These are phyloP conservation scores for Apeltes quadracus DNA, from an alignment of 2,113 vertebrate genomes.

Conservation along the genomic window DNA sequence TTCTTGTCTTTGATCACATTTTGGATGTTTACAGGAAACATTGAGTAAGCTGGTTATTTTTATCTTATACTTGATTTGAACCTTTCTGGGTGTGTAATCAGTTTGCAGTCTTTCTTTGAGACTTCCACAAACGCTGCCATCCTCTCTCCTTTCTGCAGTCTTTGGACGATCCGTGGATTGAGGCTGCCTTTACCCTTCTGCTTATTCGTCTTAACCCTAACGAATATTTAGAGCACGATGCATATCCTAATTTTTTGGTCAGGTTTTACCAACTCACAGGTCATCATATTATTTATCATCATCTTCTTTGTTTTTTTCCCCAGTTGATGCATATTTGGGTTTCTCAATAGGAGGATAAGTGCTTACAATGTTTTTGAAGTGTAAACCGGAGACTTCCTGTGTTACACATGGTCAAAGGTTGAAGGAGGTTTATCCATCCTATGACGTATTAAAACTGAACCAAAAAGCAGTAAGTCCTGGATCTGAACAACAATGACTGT, in stretches of 20 bases:
- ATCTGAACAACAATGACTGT: background rate
- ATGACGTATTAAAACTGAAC: background rate
- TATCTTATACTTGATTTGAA: conserved; percentile 11
- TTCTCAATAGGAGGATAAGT: background rate
- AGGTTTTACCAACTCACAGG: background rate
- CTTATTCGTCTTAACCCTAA: background rate
- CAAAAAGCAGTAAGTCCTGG: background rate
- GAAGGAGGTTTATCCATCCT: background rate
- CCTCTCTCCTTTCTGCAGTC: background rate
- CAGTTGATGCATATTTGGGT: background rate
- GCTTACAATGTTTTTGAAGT: background rate
- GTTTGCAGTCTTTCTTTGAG: background rate
- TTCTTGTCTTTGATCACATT: conserved; percentile 1
- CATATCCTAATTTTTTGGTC: background rate
- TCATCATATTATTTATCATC: background rate
- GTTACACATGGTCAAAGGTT: background rate
- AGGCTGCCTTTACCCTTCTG: background rate
- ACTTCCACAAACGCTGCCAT: background rate
- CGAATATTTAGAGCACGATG: background rate
- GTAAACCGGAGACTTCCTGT: background rate
- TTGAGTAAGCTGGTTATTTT: conserved; percentile 6
- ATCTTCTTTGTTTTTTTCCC: background rate
- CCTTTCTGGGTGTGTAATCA: background rate
- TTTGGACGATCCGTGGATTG: background rate
- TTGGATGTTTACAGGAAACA: background rate